These are phyloP conservation scores for Neotoxoptera formosana DNA, from an alignment of 1,140 invertebrate genomes.

Conservation along the genomic window DNA sequence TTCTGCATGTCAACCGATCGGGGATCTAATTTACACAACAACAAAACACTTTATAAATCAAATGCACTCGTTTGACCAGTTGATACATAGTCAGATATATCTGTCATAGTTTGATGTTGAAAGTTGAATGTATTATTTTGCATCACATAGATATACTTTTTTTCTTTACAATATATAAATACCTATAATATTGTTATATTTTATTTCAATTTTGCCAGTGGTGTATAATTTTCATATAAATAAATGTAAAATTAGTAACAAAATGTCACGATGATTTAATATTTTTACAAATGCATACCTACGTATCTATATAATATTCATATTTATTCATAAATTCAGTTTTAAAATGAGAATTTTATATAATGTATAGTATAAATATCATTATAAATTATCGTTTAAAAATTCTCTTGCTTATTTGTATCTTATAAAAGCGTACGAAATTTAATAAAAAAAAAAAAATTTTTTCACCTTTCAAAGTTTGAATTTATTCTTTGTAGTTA, in stretches of 20 bases:
- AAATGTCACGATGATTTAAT: neutral
- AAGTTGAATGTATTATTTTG: neutral
- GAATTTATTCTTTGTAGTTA: neutral
- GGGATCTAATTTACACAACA: neutral
- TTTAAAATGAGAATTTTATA: neutral
- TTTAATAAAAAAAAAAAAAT: neutral
- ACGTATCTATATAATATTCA: neutral
- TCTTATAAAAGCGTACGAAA: neutral
- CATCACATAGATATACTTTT: neutral
- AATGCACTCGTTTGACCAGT: neutral
- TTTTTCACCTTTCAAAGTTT: neutral
- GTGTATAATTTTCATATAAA: neutral
- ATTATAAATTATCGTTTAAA: neutral
- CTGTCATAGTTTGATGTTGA: neutral
- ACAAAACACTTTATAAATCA: neutral
- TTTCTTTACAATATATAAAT: neutral
- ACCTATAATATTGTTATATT: neutral
- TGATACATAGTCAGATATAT: neutral
- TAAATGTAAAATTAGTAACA: neutral
- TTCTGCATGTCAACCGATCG: neutral
- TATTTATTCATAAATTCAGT: neutral
- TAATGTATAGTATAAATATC: neutral
- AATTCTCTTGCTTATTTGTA: neutral
- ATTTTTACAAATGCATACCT: neutral
- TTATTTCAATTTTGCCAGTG: neutral